Evolutionary conservation across 2,888 invertebrate genomes (phyloP).

Genomic region (Calephelis perditalis): DNA sequence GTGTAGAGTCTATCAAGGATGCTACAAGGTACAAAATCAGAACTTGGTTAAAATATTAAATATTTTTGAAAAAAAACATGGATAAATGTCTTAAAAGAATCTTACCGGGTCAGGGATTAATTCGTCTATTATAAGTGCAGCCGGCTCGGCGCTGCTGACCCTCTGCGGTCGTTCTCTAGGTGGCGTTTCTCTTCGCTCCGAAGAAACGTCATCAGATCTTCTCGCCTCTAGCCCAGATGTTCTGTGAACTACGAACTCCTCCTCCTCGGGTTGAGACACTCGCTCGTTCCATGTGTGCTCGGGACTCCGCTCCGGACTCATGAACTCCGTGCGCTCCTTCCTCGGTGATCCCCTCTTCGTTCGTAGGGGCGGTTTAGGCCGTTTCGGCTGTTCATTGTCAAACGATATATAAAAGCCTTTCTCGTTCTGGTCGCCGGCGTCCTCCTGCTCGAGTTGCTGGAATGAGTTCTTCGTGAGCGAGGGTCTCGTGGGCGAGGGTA

Average conservation of each 20-base stretch:
- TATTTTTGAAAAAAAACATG: too few relatives aligned
- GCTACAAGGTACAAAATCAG: too few relatives aligned
- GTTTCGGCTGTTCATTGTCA: slow-evolving; percentile 91
- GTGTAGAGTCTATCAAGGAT: too few relatives aligned
- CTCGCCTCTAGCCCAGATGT: slow-evolving; percentile 24
- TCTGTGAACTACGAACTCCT: slow-evolving; percentile 44
- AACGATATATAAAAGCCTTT: slow-evolving; percentile 97
- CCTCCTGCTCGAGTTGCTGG: slow-evolving; percentile 69
- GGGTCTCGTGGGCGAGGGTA: slow-evolving; percentile 92
- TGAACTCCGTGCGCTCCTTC: slow-evolving; percentile 77
- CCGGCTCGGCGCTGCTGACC: slow-evolving; percentile 47
- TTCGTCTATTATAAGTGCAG: slow-evolving; percentile 65
- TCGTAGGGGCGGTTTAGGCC: slow-evolving; percentile 92
- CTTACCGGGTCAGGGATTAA: slow-evolving; percentile 64
- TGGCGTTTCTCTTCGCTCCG: slow-evolving; percentile 20
- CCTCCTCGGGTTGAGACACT: slow-evolving; percentile 37
- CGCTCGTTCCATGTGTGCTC: slow-evolving; percentile 47
- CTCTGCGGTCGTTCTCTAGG: slow-evolving; percentile 25
- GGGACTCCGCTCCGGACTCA: slow-evolving; percentile 53
- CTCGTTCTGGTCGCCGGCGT: slow-evolving; percentile 72
- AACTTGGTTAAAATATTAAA: too few relatives aligned
- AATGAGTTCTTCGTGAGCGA: slow-evolving; percentile 84
- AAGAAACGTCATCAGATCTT: slow-evolving; percentile 22
- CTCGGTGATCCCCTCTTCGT: slow-evolving; percentile 86
- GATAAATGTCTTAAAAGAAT: background rate